phyloP scores from a whole-genome alignment of 92 coral and sea anemone species.

The Micromussa lordhowensis region DNA sequence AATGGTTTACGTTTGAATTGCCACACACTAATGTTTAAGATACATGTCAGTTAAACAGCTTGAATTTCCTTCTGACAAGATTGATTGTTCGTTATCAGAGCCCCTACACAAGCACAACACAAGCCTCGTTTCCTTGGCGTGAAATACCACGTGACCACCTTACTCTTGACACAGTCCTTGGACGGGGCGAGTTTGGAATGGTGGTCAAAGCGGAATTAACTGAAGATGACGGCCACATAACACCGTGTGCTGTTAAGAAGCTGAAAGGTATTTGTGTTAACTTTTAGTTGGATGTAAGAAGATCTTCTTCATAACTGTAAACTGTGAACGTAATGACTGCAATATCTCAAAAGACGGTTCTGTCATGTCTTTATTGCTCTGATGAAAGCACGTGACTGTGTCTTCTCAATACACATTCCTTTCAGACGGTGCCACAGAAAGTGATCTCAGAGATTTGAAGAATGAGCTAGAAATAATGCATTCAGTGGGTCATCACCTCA shows the following conservation, averaged over 20 bases:
- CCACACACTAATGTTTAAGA: no score
- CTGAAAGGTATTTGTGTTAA: slow-evolving; percentile 68
- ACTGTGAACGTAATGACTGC: no score
- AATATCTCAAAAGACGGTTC: no score
- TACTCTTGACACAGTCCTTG: slow-evolving; percentile 75
- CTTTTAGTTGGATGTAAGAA: no score
- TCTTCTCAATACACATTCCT: background rate
- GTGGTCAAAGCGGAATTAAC: slow-evolving; percentile 71
- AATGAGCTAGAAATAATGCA: slow-evolving; percentile 87
- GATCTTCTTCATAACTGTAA: no score
- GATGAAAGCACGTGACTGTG: background rate
- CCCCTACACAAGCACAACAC: background rate
- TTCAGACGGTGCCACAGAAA: slow-evolving; percentile 85
- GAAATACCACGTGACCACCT: slow-evolving; percentile 82
- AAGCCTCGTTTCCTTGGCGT: slow-evolving; percentile 73
- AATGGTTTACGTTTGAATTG: no score
- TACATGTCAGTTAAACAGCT: no score
- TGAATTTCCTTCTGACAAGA: no score
- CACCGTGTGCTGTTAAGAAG: slow-evolving; percentile 81
- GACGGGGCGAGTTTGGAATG: slow-evolving; percentile 92
- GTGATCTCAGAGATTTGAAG: slow-evolving; percentile 85
- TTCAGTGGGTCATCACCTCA: slow-evolving; percentile 79
- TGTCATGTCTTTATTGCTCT: no score
- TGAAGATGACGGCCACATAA: slow-evolving; percentile 60
- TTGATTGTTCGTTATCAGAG: no score